Percentiles rank a stretch among this genome's conserved stretches.
Evolutionary conservation across 2,797 vertebrate genomes (phyloP).

Genomic region (Euphonia xanthogaster): DNA sequence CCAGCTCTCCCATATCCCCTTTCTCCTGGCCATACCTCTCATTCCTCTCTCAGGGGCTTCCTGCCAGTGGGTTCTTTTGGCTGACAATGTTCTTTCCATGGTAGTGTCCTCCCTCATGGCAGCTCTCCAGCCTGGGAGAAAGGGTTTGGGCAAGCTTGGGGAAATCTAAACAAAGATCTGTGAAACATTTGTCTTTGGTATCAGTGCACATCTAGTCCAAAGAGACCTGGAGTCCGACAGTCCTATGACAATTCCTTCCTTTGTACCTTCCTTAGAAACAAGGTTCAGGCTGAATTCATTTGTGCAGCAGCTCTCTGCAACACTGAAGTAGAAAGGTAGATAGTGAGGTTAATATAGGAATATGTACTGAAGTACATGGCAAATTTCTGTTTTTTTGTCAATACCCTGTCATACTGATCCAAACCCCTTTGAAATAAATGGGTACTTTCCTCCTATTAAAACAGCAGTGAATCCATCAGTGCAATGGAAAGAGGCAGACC

Average conservation of each 20-base stretch:
- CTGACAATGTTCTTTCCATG: background rate
- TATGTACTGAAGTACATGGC: background rate
- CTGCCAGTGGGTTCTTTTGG: background rate
- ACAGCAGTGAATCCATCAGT: background rate
- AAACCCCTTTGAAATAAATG: background rate
- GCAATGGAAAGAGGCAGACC: background rate
- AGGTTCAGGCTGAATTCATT: background rate
- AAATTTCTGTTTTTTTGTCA: background rate
- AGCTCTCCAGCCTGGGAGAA: conserved; percentile 5
- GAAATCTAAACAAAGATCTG: background rate
- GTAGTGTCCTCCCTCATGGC: background rate
- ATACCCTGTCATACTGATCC: background rate
- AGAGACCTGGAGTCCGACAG: background rate
- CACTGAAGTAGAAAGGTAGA: background rate
- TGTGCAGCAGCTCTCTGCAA: background rate
- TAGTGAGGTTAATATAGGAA: background rate
- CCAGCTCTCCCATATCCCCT: background rate
- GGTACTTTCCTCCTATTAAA: background rate
- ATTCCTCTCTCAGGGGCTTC: background rate
- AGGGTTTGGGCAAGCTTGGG: background rate
- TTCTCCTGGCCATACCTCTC: background rate
- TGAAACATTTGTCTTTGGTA: background rate
- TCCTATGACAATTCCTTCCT: background rate
- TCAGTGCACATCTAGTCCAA: background rate
- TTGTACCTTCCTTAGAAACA: background rate